These are phyloP conservation scores for Germaria angustata DNA, from an alignment of 2,888 invertebrate genomes.

Conservation along the genomic window DNA sequence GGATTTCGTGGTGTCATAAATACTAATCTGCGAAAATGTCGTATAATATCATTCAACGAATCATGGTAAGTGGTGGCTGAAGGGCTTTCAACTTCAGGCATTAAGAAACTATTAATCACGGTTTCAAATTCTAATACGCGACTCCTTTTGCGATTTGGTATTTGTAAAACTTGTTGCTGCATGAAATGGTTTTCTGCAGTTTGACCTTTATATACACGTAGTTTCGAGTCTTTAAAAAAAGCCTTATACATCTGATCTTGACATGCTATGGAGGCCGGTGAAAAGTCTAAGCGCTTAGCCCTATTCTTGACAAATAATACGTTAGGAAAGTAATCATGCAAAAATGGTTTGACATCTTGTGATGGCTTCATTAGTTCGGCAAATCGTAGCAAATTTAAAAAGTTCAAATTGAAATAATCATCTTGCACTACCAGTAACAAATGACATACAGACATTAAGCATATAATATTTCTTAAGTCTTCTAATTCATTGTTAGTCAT, in stretches of 20 bases:
- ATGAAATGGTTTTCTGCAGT: slow-evolving; percentile 62
- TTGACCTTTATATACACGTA: slow-evolving; percentile 72
- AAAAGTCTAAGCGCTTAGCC: slow-evolving; percentile 87
- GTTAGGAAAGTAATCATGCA: slow-evolving; percentile 88
- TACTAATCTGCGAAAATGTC: slow-evolving; percentile 72
- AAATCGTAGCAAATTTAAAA: slow-evolving; percentile 83
- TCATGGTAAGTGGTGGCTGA: slow-evolving; percentile 69
- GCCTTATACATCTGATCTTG: slow-evolving; percentile 72
- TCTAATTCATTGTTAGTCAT: slow-evolving; percentile 84
- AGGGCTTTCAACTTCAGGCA: slow-evolving; percentile 71
- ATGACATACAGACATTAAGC: slow-evolving; percentile 94
- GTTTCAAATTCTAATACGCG: slow-evolving; percentile 67
- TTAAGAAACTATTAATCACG: slow-evolving; percentile 70
- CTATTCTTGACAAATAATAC: slow-evolving; percentile 91
- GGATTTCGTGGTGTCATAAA: slow-evolving; percentile 75
- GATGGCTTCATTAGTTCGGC: slow-evolving; percentile 80
- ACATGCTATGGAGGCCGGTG: slow-evolving; percentile 79
- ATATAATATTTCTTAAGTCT: slow-evolving; percentile 89
- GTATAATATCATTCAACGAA: slow-evolving; percentile 69
- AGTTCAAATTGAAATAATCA: slow-evolving; percentile 92
- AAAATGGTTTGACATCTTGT: slow-evolving; percentile 78
- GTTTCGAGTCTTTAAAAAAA: slow-evolving; percentile 73
- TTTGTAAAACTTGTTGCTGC: slow-evolving; percentile 50
- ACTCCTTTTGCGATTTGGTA: slow-evolving; percentile 69
- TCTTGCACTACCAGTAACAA: slow-evolving; percentile 93